Evolutionary conservation across 2,888 invertebrate genomes (phyloP).

Genomic region (Dryocosmus kuriphilus): DNA sequence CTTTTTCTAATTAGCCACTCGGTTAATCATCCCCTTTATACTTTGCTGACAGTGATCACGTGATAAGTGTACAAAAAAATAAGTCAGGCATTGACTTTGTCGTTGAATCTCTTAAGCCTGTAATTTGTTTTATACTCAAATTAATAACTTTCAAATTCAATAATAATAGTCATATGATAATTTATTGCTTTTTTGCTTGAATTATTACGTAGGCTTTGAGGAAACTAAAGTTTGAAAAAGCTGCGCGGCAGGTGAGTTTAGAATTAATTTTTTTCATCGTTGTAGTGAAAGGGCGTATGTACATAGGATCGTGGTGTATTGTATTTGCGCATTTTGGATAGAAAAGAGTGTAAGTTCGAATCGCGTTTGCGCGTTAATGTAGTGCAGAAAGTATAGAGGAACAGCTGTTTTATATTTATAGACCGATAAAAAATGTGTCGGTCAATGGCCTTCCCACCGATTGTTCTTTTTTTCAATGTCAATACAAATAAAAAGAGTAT

Average conservation of each 20-base stretch:
- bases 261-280: not conserved
- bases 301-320: not conserved
- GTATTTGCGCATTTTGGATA: not conserved
- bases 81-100: not conserved
- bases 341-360: slow-evolving; percentile 58
- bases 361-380: slow-evolving; percentile 60
- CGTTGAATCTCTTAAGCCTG: not conserved
- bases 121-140: not conserved
- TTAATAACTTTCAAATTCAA: not conserved
- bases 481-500: not conserved
- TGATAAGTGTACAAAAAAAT: not conserved
- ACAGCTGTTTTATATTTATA: slow-evolving; percentile 45
- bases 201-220: not conserved
- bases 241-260: not conserved
- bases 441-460: slow-evolving; percentile 30
- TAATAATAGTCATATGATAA: not conserved
- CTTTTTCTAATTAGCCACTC: slow-evolving; percentile 72
- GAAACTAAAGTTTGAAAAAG: not conserved
- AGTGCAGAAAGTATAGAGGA: not conserved
- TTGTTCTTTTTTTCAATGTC: slow-evolving; percentile 16
- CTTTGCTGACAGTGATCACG: not conserved
- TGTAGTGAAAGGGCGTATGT: not conserved
- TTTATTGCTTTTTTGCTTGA: not conserved
- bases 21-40: slow-evolving; percentile 64
- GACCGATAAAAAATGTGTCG: slow-evolving; percentile 37